Conservation (phyloP, 64 coral and sea anemone species). For the Stichodactyla mertensii region DNA sequence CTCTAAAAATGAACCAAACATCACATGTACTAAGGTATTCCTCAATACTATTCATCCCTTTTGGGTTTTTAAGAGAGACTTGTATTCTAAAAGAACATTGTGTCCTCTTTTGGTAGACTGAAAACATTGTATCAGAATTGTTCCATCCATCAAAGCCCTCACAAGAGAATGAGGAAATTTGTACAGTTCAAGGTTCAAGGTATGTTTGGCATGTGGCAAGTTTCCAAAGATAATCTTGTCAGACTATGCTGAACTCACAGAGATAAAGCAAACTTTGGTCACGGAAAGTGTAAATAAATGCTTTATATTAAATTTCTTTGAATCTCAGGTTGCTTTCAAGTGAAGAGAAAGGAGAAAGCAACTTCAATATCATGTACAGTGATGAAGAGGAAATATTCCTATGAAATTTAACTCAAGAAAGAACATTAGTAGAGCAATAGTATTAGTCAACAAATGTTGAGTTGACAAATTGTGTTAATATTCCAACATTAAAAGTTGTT, state of each 20-base stretch:
- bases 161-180: not conserved
- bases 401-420: not conserved
- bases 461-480: no score
- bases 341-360: slow-evolving; percentile 35
- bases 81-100: not conserved
- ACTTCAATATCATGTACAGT: slow-evolving; percentile 43
- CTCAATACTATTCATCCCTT: not conserved
- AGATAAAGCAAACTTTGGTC: not conserved
- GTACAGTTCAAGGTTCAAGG: not conserved
- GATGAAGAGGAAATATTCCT: slow-evolving; percentile 39
- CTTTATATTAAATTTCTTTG: not conserved
- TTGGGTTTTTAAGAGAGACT: not conserved
- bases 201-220: not conserved
- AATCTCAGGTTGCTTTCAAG: slow-evolving; percentile 19
- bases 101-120: not conserved
- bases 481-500: no score
- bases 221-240: not conserved
- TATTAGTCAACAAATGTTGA: no score
- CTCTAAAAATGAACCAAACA: not conserved
- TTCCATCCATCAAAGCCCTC: not conserved
- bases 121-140: not conserved
- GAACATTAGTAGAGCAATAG: no score
- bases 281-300: not conserved
- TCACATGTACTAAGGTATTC: not conserved
- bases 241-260: not conserved